Evolutionary conservation across 2,888 invertebrate genomes (phyloP).

Genomic region (Hirtodrosophila confusa): DNA sequence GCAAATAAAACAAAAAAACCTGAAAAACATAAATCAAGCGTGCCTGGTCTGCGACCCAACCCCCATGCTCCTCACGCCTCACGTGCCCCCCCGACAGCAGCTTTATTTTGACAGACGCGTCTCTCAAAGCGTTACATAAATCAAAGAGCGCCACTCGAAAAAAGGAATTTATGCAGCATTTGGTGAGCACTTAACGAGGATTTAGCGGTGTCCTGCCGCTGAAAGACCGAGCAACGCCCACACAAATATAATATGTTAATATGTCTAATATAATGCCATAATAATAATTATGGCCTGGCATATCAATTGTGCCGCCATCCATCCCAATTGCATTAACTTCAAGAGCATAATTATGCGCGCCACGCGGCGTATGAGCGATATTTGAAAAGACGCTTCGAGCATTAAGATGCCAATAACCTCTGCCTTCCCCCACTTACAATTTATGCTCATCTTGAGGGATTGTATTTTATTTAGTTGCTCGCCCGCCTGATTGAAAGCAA

Average conservation of each 20-base stretch:
- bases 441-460: constrained; percentile 1
- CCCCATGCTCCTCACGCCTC: background rate
- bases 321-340: constrained; percentile 44
- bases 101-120: constrained; percentile 50
- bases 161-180: constrained; percentile 41
- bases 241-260: constrained; percentile 19
- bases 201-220: constrained; percentile 15
- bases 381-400: background rate
- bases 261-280: too few relatives aligned
- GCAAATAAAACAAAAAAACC: constrained; percentile 9
- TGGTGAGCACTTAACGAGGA: constrained; percentile 65
- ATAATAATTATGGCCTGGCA: constrained; percentile 19
- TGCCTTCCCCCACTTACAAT: too few relatives aligned
- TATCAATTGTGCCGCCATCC: constrained; percentile 34
- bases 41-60: constrained; percentile 9
- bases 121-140: constrained; percentile 50
- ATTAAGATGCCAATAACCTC: constrained; percentile 6
- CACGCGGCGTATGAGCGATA: constrained; percentile 29
- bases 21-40: constrained; percentile 49
- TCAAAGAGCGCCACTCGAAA: constrained; percentile 41
- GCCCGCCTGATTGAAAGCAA: constrained; percentile 57
- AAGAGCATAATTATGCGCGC: constrained; percentile 28
- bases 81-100: constrained; percentile 5
- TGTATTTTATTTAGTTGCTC: constrained; percentile 2
- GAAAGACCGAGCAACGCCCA: constrained; percentile 17